phyloP scores from a whole-genome alignment of 2,888 invertebrate genomes.

The Tetheella fluctuosa region DNA sequence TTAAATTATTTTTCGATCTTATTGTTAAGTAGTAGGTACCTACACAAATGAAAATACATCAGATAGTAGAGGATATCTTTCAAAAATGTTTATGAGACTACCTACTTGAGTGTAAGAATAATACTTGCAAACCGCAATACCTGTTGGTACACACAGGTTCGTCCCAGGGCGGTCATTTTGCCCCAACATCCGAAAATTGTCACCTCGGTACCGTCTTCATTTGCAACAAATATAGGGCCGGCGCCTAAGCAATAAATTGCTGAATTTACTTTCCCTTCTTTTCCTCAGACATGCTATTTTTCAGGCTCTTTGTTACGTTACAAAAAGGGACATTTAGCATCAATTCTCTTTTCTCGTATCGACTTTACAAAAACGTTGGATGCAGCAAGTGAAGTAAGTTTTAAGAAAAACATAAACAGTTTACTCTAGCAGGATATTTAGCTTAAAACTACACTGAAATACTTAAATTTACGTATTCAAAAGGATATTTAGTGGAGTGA shows the following conservation, averaged over 20 bases:
- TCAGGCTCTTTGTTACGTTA: slow-evolving; percentile 73
- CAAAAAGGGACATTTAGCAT: slow-evolving; percentile 69
- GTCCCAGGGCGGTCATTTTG: slow-evolving; percentile 73
- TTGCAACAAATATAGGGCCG: slow-evolving; percentile 80
- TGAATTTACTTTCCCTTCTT: slow-evolving; percentile 74
- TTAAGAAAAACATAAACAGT: background rate
- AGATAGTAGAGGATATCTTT: background rate
- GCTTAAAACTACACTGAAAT: background rate
- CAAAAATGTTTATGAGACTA: slow-evolving; percentile 12
- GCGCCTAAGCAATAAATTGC: slow-evolving; percentile 75
- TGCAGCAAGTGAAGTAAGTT: slow-evolving; percentile 11
- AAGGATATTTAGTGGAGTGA: background rate
- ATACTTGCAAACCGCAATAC: slow-evolving; percentile 54
- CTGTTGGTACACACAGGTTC: slow-evolving; percentile 14
- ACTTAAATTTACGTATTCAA: background rate
- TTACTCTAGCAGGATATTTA: slow-evolving; percentile 12
- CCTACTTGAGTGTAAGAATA: slow-evolving; percentile 55
- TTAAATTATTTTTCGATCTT: no score
- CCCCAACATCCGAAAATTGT: slow-evolving; percentile 75
- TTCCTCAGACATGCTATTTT: slow-evolving; percentile 75
- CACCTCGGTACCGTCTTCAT: slow-evolving; percentile 79
- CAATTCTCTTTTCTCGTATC: slow-evolving; percentile 57
- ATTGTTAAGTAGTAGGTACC: no score
- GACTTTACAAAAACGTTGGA: slow-evolving; percentile 20
- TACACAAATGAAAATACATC: no score